Evolutionary conservation across 2,797 vertebrate species (phyloP).

Genomic region (Percopsis omiscomaycus): DNA sequence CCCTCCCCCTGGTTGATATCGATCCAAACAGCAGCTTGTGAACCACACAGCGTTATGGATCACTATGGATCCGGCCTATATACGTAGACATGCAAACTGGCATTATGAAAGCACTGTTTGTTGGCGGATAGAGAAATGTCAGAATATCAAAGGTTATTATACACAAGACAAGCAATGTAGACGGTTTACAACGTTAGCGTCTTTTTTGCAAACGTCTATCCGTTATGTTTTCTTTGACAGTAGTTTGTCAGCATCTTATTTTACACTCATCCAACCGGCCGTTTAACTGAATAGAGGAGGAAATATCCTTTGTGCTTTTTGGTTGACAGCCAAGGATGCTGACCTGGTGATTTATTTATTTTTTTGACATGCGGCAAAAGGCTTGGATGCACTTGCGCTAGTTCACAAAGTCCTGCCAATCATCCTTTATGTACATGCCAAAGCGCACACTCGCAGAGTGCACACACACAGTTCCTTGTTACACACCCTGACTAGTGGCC

Average conservation of each 20-base stretch:
- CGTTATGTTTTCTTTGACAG: slow-evolving; percentile 16
- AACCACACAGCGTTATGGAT: not conserved
- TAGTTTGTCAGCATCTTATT: slow-evolving; percentile 19
- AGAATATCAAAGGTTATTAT: slow-evolving; percentile 2
- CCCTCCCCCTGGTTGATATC: not conserved
- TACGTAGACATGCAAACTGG: not conserved
- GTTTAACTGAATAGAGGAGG: slow-evolving; percentile 11
- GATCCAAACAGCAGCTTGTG: slow-evolving; percentile 10
- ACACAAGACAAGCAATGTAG: not conserved
- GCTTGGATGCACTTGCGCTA: slow-evolving; percentile 31
- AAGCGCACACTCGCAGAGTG: slow-evolving; percentile 17
- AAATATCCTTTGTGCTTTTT: slow-evolving; percentile 20
- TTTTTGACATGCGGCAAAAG: slow-evolving; percentile 29
- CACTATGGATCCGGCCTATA: not conserved
- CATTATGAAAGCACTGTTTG: slow-evolving; percentile 8
- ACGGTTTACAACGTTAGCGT: too few species aligned
- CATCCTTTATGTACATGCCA: slow-evolving; percentile 35
- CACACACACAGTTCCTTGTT: slow-evolving; percentile 39
- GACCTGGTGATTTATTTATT: slow-evolving; percentile 5
- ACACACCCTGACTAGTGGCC: slow-evolving; percentile 19
- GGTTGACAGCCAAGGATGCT: slow-evolving; percentile 23
- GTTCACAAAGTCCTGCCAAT: slow-evolving; percentile 28
- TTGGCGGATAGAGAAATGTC: slow-evolving; percentile 10
- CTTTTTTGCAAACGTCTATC: too few species aligned
- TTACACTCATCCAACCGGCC: slow-evolving; percentile 5